Evolutionary conservation across 2,888 invertebrate genomes (phyloP).

Genomic region (Lasioglossum morio): DNA sequence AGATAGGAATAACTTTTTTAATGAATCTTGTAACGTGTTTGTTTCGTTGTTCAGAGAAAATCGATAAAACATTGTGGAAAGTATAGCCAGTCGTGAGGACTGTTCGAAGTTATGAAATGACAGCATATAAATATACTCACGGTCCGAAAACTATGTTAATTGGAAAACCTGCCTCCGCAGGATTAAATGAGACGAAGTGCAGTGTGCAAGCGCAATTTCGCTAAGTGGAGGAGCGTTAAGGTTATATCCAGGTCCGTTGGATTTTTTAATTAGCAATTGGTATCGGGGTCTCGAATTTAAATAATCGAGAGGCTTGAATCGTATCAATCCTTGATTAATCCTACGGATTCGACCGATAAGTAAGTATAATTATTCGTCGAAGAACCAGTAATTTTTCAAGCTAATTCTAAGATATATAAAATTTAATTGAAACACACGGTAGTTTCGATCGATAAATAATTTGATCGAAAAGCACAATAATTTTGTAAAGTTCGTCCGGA

Average conservation of each 20-base stretch:
- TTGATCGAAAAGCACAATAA: no score
- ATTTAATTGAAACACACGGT: no score
- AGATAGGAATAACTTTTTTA: no score
- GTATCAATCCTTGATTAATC: neutral
- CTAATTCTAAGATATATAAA: no score
- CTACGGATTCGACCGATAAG: neutral
- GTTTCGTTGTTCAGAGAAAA: neutral
- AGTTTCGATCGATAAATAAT: no score
- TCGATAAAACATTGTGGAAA: neutral
- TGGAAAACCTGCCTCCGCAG: neutral
- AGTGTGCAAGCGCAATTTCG: neutral
- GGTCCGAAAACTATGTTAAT: neutral
- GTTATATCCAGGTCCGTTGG: neutral
- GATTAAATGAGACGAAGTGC: neutral
- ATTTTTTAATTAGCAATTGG: slow-evolving; percentile 9
- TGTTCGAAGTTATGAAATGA: neutral
- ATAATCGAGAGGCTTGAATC: neutral
- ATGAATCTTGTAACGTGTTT: neutral
- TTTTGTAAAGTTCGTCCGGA: no score
- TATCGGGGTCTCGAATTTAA: neutral
- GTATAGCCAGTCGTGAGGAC: no score
- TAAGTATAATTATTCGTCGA: no score
- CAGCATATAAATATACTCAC: neutral
- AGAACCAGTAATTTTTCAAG: no score
- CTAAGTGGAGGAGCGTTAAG: slow-evolving; percentile 6